These are phyloP conservation scores for Chrysocyon brachyurus DNA, from an alignment of 2,797 vertebrate genomes.

Conservation along the genomic window DNA sequence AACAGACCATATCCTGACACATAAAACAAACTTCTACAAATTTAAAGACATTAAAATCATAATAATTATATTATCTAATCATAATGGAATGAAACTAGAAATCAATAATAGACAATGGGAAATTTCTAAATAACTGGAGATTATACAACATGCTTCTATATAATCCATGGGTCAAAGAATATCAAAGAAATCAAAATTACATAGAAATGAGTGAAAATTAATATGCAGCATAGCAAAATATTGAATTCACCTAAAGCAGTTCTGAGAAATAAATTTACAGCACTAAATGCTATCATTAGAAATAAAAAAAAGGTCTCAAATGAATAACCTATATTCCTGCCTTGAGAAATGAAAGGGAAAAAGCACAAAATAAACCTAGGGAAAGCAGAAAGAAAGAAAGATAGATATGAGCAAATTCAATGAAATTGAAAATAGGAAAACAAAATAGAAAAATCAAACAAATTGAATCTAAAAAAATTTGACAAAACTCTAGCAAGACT, in stretches of 20 bases:
- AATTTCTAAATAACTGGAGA: not conserved
- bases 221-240: not conserved
- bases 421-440: not conserved
- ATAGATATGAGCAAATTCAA: not conserved
- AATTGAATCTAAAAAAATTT: not conserved
- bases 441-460: not conserved
- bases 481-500: conserved; percentile 3
- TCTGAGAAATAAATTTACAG: not conserved
- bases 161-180: not conserved
- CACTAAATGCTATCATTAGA: not conserved
- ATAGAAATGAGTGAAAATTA: not conserved
- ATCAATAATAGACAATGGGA: not conserved
- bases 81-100: not conserved
- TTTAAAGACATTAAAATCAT: conserved; percentile 9
- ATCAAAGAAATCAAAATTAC: not conserved
- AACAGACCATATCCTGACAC: not conserved
- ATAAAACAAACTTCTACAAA: conserved; percentile 17
- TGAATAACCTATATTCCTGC: not conserved
- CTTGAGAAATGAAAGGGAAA: not conserved
- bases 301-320: not conserved
- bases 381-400: not conserved
- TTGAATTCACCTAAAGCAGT: not conserved
- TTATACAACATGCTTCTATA: not conserved
- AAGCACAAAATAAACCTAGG: not conserved
- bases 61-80: not conserved